These are phyloP conservation scores for Scleropages formosus DNA, from an alignment of 2,797 vertebrate genomes.

Conservation along the genomic window DNA sequence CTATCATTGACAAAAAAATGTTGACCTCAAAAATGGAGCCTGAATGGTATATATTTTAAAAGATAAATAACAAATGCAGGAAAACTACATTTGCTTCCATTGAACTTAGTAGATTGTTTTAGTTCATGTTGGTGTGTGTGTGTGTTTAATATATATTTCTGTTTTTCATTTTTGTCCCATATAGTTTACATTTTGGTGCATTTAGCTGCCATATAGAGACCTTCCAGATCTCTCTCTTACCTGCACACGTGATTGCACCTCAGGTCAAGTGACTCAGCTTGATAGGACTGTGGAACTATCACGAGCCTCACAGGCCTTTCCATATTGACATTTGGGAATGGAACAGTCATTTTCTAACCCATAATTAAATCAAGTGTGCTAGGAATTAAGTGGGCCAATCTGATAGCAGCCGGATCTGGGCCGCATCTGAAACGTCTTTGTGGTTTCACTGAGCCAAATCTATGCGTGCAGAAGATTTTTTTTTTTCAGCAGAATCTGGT, in stretches of 20 bases:
- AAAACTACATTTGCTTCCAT: too few species aligned
- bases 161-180: neutral
- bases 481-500: neutral
- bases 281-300: neutral
- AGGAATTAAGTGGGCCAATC: slow-evolving; percentile 12
- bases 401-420: slow-evolving; percentile 20
- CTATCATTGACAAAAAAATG: too few species aligned
- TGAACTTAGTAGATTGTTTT: too few species aligned
- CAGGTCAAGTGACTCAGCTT: neutral
- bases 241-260: neutral
- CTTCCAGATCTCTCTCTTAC: neutral
- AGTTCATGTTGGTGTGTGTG: neutral
- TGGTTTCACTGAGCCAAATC: neutral
- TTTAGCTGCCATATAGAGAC: neutral
- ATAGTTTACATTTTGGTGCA: neutral
- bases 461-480: neutral
- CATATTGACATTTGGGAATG: neutral
- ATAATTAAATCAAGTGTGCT: slow-evolving; percentile 22
- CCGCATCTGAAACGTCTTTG: neutral
- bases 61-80: too few species aligned
- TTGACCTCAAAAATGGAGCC: too few species aligned
- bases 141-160: neutral
- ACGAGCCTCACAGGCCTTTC: slow-evolving; percentile 4
- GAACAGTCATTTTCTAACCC: neutral
- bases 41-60: too few species aligned